Evolutionary conservation across 2,113 vertebrate species (phyloP), one percentile per base, ranked within the genome.

Genomic region (Piaya cayana): DNA sequence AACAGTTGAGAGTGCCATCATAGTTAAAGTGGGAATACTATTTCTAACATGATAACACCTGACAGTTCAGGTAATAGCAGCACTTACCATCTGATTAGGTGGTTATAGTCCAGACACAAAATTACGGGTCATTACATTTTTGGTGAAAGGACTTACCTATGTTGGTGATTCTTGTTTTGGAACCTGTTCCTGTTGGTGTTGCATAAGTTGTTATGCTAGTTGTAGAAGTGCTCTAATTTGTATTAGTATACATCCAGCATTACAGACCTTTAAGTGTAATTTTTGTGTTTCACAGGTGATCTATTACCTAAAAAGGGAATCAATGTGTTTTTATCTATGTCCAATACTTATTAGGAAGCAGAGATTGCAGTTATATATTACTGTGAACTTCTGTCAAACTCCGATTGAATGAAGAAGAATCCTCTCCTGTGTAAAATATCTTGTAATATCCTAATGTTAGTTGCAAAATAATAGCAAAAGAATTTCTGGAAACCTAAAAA

Each of bases 71-170:
- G 95, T 92, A 94, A 94, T 95, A 97, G 86, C n/a, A 78, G 50
- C 71, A 52, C 43, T 97, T 93, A 96, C 22, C 64, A 88, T 90
- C 84, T 96, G 93, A 96, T 95, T 88, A 87, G 68, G 69, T 95
- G 92, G 75, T 95, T 97, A 93, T 92, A 64, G 37, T 81, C 91
- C 75, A 96, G 90, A 79, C 49, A 77, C 27, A 96, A 90, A 97
- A 97, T 95, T 96, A 95, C 85, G 82, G 80, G 42, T 72, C 91
- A 92, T 96, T 96, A 95, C n/a, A 88, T 80, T 96, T 97, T 94
- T 96, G 79, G 88, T 97, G 79, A 52, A 96, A 92, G 78, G 85
- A 72, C 92, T 96, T 97, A 95, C 87, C 29, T 55, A 8, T 13
- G 81, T 70, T 94, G 86, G 91, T 36, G 82, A 74, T 85, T 23